phyloP scores from a whole-genome alignment of 1,140 invertebrate genomes.

The Ruditapes philippinarum region DNA sequence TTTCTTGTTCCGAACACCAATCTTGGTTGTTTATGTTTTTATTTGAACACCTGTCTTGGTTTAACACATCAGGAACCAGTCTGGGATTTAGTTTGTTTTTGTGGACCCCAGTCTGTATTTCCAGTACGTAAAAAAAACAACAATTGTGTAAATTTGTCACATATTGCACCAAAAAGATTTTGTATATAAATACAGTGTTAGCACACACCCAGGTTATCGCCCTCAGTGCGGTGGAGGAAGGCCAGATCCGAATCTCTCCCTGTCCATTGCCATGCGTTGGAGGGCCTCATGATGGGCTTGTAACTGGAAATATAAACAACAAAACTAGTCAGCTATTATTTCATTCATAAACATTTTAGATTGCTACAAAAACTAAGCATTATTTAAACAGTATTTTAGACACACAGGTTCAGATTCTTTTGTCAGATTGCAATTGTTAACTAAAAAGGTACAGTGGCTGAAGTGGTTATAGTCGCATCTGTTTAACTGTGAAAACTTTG shows the following conservation, averaged over 20 bases:
- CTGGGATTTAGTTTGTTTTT: neutral
- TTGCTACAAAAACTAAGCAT: too few species aligned
- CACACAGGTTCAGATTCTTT: too few species aligned
- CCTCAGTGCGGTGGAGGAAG: conserved; percentile 76
- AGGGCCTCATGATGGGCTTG: conserved; percentile 93
- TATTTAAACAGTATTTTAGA: too few species aligned
- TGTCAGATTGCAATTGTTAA: too few species aligned
- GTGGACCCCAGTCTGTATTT: neutral
- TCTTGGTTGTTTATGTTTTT: neutral
- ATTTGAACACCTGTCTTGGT: conserved; percentile 10
- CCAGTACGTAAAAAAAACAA: too few species aligned
- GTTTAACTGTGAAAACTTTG: too few species aligned
- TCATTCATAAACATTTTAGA: too few species aligned
- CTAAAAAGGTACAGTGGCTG: too few species aligned
- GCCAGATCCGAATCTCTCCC: conserved; percentile 80
- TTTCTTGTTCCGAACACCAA: neutral
- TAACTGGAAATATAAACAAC: conserved; percentile 83
- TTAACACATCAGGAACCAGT: too few species aligned
- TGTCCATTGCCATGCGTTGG: conserved; percentile 92
- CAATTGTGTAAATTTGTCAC: conserved; percentile 1
- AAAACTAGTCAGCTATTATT: too few species aligned
- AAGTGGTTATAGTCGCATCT: too few species aligned
- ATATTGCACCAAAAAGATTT: conserved; percentile 52
- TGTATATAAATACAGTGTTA: conserved; percentile 35
- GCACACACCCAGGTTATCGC: neutral